These are phyloP conservation scores for Fabriciana adippe DNA, from an alignment of 2,888 invertebrate species.

Conservation along the genomic window DNA sequence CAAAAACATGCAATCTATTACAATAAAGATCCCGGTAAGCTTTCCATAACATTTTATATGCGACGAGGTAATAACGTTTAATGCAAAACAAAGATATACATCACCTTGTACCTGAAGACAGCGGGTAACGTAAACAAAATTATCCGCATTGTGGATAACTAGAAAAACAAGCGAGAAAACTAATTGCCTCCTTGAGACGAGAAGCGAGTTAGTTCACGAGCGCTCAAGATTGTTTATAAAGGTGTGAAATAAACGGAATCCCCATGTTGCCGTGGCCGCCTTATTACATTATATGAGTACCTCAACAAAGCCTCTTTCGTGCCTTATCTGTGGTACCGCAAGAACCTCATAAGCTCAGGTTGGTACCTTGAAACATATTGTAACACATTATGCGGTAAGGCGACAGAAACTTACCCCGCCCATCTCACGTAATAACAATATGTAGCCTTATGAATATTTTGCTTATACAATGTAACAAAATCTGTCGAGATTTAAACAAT, in stretches of 20 bases:
- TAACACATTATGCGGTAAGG: slow-evolving; percentile 74
- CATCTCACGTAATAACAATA: slow-evolving; percentile 70
- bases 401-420: slow-evolving; percentile 62
- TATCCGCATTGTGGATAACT: slow-evolving; percentile 12
- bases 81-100: slow-evolving; percentile 1
- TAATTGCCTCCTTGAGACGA: slow-evolving; percentile 63
- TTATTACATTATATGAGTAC: slow-evolving; percentile 72
- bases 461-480: slow-evolving; percentile 45
- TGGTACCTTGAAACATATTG: slow-evolving; percentile 78
- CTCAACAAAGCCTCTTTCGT: slow-evolving; percentile 71
- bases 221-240: slow-evolving; percentile 49
- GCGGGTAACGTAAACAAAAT: slow-evolving; percentile 23
- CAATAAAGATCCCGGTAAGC: not conserved
- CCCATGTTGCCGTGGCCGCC: slow-evolving; percentile 62
- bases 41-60: not conserved
- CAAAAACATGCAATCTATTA: slow-evolving; percentile 19
- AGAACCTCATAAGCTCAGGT: slow-evolving; percentile 76
- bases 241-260: slow-evolving; percentile 62
- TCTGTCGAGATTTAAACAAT: too few species aligned
- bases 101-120: slow-evolving; percentile 9
- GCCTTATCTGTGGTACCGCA: slow-evolving; percentile 75
- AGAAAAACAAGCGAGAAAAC: slow-evolving; percentile 44
- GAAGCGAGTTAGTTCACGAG: slow-evolving; percentile 44
- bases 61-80: slow-evolving; percentile 2
- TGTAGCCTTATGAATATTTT: slow-evolving; percentile 71